Conservation (phyloP, 2,888 invertebrate genomes). For the Cosmia pyralina region DNA sequence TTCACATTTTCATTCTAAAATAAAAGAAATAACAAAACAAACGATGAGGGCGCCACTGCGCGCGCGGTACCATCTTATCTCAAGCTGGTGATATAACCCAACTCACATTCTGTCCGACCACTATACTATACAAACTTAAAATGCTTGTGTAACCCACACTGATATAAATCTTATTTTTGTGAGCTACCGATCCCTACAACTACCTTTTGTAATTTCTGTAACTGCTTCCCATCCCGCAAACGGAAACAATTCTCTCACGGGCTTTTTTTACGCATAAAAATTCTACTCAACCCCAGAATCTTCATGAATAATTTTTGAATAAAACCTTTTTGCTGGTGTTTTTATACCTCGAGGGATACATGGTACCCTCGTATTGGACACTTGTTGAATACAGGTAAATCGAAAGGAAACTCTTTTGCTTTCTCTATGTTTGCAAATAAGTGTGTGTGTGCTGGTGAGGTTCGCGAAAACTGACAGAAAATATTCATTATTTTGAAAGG, state of each 20-base stretch:
- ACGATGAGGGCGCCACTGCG: no score
- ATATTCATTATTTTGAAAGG: neutral
- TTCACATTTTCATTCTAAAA: no score
- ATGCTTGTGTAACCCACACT: no score
- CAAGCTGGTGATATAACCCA: no score
- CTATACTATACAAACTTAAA: no score
- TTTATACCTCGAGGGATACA: conserved; percentile 16
- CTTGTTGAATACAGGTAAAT: conserved; percentile 41
- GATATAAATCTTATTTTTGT: neutral
- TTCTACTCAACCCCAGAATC: neutral
- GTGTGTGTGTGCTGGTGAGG: neutral
- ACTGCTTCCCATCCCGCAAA: neutral
- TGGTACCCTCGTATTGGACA: conserved; percentile 25
- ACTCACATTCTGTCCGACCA: no score
- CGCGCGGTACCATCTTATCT: no score
- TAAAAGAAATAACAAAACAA: no score
- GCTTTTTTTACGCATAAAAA: conserved; percentile 1
- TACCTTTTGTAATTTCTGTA: neutral
- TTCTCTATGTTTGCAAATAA: conserved; percentile 8
- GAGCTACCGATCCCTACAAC: neutral
- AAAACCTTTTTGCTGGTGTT: conserved; percentile 25
- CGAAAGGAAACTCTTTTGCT: conserved; percentile 7
- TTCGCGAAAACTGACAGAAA: neutral
- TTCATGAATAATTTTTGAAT: conserved; percentile 40
- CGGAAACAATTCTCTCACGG: conserved; percentile 6